These are phyloP conservation scores for Chaetodon auriga DNA, from an alignment of 2,113 vertebrate genomes.

Conservation along the genomic window DNA sequence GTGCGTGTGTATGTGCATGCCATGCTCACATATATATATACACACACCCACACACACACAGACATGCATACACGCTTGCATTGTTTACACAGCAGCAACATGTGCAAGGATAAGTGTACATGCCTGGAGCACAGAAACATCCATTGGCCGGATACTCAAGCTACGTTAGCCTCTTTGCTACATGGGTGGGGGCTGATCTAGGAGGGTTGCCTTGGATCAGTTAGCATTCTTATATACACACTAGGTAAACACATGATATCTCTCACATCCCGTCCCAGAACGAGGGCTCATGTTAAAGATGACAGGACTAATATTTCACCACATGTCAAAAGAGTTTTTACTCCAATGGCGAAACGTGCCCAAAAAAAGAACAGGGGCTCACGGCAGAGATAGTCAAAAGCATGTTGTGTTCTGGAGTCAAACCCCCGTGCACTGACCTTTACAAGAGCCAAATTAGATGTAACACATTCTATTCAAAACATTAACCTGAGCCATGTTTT, in stretches of 20 bases:
- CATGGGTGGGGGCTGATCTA: constrained; percentile 19
- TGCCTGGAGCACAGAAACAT: constrained; percentile 58
- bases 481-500: constrained; percentile 33
- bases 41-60: no score
- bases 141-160: constrained; percentile 51
- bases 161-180: constrained; percentile 36
- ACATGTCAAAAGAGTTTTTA: constrained; percentile 4
- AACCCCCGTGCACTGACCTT: constrained; percentile 60
- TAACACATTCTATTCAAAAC: constrained; percentile 52
- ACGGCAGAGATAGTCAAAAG: constrained; percentile 13
- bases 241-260: constrained; percentile 1
- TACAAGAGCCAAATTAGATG: constrained; percentile 51
- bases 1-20: constrained; percentile 1
- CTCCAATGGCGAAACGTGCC: not conserved
- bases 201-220: constrained; percentile 40
- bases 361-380: not conserved
- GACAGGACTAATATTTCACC: constrained; percentile 34
- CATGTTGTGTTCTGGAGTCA: constrained; percentile 35
- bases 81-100: not conserved
- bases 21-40: no score
- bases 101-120: constrained; percentile 18
- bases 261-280: constrained; percentile 12
- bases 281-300: not conserved
- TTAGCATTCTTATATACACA: constrained; percentile 30
- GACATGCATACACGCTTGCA: not conserved